These are phyloP conservation scores for Minunthozetes semirufus DNA, from an alignment of 2,888 invertebrate species.

Conservation along the genomic window DNA sequence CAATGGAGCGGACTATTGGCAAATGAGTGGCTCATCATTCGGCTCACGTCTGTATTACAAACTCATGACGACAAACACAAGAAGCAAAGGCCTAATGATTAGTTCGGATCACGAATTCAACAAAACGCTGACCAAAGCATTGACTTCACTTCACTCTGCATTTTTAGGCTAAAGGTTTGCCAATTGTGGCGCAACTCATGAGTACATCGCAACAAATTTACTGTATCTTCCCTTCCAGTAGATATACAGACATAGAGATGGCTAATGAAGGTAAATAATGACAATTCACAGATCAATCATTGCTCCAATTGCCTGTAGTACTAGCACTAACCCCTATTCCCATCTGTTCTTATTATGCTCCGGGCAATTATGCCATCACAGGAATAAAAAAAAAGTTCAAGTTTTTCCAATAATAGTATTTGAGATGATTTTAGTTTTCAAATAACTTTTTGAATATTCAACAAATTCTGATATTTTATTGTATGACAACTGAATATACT, in stretches of 20 bases:
- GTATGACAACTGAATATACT: no score
- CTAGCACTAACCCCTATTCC: background rate
- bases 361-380: background rate
- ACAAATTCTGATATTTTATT: no score
- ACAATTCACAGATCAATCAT: conserved; percentile 20
- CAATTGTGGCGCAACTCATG: background rate
- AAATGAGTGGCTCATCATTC: conserved; percentile 7
- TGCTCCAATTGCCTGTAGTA: background rate
- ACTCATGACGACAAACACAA: conserved; percentile 21
- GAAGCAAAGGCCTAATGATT: conserved; percentile 21
- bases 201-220: background rate
- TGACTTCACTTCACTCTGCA: background rate
- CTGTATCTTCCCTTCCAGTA: background rate
- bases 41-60: conserved; percentile 20
- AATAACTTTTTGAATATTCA: no score
- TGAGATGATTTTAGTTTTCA: no score
- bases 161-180: conserved; percentile 7
- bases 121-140: conserved; percentile 13
- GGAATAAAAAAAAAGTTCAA: no score
- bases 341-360: background rate
- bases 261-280: conserved; percentile 18
- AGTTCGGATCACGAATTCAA: conserved; percentile 12
- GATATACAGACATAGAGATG: background rate
- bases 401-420: no score
- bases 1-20: background rate